Conservation (phyloP, 2,113 vertebrate species). For the Stegostoma tigrinum region DNA sequence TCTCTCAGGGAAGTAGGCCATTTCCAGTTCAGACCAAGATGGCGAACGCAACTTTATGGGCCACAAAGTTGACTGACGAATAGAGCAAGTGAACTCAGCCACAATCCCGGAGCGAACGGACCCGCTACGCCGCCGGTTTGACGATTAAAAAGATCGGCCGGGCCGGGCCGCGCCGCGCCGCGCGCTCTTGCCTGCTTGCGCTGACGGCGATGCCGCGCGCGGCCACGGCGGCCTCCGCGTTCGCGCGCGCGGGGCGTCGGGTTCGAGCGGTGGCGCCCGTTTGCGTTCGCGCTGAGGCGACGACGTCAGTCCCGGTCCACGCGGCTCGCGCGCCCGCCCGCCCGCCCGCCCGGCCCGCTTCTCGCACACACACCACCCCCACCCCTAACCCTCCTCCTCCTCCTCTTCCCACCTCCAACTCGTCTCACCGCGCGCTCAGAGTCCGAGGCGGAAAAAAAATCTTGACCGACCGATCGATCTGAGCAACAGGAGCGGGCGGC, state of each 20-base stretch:
- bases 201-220: neutral
- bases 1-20: neutral
- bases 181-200: neutral
- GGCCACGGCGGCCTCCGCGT: neutral
- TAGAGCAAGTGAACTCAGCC: too few species aligned
- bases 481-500: slow-evolving; percentile 25
- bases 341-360: neutral
- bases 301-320: slow-evolving; percentile 9
- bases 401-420: too few species aligned
- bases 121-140: too few species aligned
- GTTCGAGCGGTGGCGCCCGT: neutral
- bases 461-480: neutral
- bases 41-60: too few species aligned
- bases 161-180: too few species aligned
- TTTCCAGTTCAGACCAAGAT: neutral
- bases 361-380: too few species aligned
- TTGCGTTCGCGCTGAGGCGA: slow-evolving; percentile 8
- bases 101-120: too few species aligned
- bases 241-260: neutral
- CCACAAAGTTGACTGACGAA: neutral
- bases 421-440: neutral
- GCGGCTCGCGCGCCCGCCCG: slow-evolving; percentile 21
- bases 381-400: neutral
- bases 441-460: slow-evolving; percentile 1
- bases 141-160: too few species aligned